These are phyloP conservation scores for Gallinago jamesoni DNA, from an alignment of 2,113 vertebrate species.

Conservation along the genomic window DNA sequence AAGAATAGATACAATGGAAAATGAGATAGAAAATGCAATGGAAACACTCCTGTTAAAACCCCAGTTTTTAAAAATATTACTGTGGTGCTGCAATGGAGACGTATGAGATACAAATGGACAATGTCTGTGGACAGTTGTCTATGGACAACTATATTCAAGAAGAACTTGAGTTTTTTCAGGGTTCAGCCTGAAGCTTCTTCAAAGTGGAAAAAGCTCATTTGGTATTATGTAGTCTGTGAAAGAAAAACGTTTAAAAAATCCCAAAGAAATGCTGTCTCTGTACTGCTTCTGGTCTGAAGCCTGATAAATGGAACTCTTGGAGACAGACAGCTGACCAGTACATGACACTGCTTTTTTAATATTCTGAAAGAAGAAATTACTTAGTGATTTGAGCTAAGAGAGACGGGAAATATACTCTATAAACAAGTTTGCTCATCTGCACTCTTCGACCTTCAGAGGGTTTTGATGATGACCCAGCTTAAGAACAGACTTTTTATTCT, in stretches of 20 bases:
- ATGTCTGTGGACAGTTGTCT: background rate
- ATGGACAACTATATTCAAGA: background rate
- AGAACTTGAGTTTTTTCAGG: background rate
- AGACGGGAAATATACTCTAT: background rate
- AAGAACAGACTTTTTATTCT: background rate
- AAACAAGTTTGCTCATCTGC: background rate
- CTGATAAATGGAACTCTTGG: background rate
- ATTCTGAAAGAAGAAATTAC: background rate
- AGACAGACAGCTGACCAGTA: background rate
- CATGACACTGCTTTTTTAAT: background rate
- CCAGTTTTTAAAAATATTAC: background rate
- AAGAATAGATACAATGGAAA: background rate
- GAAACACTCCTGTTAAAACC: background rate
- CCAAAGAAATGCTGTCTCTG: background rate
- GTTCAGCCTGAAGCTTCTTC: background rate
- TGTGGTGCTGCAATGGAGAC: background rate
- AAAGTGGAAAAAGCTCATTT: background rate
- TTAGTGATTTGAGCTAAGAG: background rate
- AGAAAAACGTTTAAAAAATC: background rate
- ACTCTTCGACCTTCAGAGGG: background rate
- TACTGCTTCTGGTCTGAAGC: background rate
- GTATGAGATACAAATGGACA: background rate
- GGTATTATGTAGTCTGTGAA: background rate
- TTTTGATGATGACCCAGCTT: background rate
- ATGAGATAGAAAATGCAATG: background rate